These are phyloP conservation scores for Cariama cristata DNA, from an alignment of 2,113 vertebrate species.

Conservation along the genomic window DNA sequence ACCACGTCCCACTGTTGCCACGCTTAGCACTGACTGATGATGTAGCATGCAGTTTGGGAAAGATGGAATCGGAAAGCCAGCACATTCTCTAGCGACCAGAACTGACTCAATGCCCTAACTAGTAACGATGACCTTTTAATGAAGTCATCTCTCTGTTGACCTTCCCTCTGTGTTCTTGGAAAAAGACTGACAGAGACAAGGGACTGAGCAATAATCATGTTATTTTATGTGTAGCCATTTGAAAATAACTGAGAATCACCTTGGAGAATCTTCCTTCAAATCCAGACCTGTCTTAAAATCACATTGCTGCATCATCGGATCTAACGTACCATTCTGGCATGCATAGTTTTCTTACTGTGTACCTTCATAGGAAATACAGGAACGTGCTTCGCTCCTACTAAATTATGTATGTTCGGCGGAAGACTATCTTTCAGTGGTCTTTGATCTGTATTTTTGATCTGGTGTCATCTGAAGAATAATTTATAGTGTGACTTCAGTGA, in stretches of 20 bases:
- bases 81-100: not conserved
- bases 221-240: not conserved
- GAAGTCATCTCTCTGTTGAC: not conserved
- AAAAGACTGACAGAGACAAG: not conserved
- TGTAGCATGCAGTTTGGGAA: not conserved
- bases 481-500: not conserved
- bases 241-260: not conserved
- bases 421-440: not conserved
- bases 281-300: not conserved
- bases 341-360: not conserved
- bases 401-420: not conserved
- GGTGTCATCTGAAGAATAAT: not conserved
- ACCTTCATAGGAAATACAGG: not conserved
- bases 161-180: not conserved
- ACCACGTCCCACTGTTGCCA: fast-evolving
- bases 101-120: not conserved
- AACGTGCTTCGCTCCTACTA: not conserved
- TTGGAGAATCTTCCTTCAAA: not conserved
- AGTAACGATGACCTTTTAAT: not conserved
- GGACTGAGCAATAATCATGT: not conserved
- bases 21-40: not conserved
- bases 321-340: fast-evolving
- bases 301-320: not conserved
- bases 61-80: not conserved
- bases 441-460: not conserved